Evolutionary conservation across 1,140 invertebrate species (phyloP).

Genomic region (Aricia agestis): DNA sequence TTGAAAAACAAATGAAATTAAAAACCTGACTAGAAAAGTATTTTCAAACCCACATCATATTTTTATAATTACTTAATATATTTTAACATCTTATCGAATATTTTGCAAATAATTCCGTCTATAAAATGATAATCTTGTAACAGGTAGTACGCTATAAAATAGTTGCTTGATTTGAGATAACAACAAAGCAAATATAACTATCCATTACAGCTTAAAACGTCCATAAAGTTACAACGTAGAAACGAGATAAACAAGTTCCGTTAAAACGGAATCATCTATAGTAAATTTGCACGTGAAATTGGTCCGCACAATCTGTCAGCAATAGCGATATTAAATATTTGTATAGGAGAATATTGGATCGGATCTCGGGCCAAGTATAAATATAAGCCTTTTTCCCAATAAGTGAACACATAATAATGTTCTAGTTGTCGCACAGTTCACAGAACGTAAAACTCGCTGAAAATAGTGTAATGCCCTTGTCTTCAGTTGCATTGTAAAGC

Average conservation of each 20-base stretch:
- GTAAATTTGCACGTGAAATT: constrained; percentile 28
- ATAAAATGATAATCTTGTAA: not conserved
- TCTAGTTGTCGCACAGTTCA: too few relatives aligned
- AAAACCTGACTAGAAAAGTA: too few relatives aligned
- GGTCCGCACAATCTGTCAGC: constrained; percentile 21
- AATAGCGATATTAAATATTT: constrained; percentile 29
- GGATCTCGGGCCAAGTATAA: not conserved
- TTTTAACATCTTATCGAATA: too few relatives aligned
- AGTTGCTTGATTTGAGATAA: constrained; percentile 6
- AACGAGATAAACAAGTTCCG: constrained; percentile 8
- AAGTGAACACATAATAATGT: not conserved
- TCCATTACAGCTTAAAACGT: not conserved
- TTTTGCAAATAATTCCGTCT: too few relatives aligned
- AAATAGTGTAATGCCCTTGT: too few relatives aligned
- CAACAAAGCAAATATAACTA: not conserved
- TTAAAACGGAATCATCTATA: constrained; percentile 24
- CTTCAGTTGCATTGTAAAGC: too few relatives aligned
- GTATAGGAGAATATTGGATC: constrained; percentile 7
- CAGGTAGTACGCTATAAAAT: not conserved
- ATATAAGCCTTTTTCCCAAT: not conserved
- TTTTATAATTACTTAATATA: too few relatives aligned
- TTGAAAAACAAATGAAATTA: too few relatives aligned
- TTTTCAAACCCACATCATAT: too few relatives aligned
- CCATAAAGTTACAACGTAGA: not conserved
- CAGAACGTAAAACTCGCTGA: too few relatives aligned